Conservation (phyloP, 1,140 invertebrate species). For the Drosophila hydei region DNA sequence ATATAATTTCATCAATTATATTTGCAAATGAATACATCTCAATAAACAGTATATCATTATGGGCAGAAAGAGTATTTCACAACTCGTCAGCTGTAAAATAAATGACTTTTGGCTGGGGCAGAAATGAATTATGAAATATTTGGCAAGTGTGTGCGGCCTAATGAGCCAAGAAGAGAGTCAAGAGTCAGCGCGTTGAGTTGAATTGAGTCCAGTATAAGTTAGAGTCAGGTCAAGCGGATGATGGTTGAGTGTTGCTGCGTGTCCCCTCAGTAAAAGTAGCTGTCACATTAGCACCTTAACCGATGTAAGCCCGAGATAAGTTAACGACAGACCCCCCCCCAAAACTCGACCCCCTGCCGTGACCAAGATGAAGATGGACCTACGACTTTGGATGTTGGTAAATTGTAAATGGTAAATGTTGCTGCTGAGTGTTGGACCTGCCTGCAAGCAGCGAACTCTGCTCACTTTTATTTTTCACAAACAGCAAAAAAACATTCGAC, state of each 20-base stretch:
- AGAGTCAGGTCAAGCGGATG: slow-evolving; percentile 19
- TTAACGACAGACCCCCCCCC: slow-evolving; percentile 61
- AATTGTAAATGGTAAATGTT: slow-evolving; percentile 32
- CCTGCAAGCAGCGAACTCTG: slow-evolving; percentile 40
- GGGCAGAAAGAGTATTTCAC: neutral
- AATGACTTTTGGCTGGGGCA: slow-evolving; percentile 50
- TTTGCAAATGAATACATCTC: neutral
- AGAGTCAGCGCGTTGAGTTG: neutral
- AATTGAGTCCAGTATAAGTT: neutral
- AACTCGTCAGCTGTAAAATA: slow-evolving; percentile 52
- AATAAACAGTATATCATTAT: slow-evolving; percentile 15
- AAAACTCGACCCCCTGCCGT: slow-evolving; percentile 39
- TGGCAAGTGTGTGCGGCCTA: slow-evolving; percentile 47
- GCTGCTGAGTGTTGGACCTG: slow-evolving; percentile 28
- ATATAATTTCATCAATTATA: neutral
- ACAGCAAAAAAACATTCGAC: slow-evolving; percentile 61
- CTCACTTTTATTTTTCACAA: slow-evolving; percentile 80
- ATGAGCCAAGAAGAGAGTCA: slow-evolving; percentile 41
- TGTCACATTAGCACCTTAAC: slow-evolving; percentile 78
- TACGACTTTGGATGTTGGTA: slow-evolving; percentile 3
- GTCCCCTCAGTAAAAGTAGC: slow-evolving; percentile 58
- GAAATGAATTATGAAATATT: slow-evolving; percentile 78
- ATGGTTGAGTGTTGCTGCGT: neutral
- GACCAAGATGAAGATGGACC: slow-evolving; percentile 36
- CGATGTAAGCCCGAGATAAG: slow-evolving; percentile 75